Base-by-base conservation (phyloP, 2,888 invertebrate species). In the Cryptophagus acutangulus region DNA sequence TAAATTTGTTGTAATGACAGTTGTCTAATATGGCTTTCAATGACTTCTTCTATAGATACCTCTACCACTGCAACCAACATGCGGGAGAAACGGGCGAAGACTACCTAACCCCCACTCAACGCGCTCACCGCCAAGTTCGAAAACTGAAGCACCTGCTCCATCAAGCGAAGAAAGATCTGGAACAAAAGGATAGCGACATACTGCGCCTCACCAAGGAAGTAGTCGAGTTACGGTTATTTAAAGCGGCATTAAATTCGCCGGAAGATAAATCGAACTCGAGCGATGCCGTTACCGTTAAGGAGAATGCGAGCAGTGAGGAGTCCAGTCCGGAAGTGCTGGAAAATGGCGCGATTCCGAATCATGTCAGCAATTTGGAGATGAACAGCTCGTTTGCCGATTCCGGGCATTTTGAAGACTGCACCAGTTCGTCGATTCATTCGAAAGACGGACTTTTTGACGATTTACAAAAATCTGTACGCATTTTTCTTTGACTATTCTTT, bases 61-160 rank as follows among this genome's bases (percentile, higher is more conserved):
- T 90, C 44, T 80, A 89, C 34, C 90, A 90, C 66, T 90, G 90
- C 65, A 86, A 87, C 38, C 82, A 85, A 50, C 83, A 86, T 65
- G 80, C 82, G 3, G 83, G 82, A 1, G 79, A 82, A 34, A 81
- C 84, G 34, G 84, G 82, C 30, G 84, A 87, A 45, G 87, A 89
- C 58, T 91, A 91, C 67, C 74, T 90, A 41, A 91, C 91, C 36
- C 91, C 91, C 9, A 91, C 90, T 1, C 91, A 91, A 65, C 74
- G 90, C 45, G 88, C 88, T 6, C 84, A 87, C 58, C 76, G 82
- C 52, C 87, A 89, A 67, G 82, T 91, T 24, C 76, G 84, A 45
- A 79, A 84, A 41, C 77, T 90, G 15, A 82, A 86, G 71, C 75
- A 76, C 43, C 70, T 87, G 2, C 73, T 89, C 33, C 76, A 76